Evolutionary conservation across 2,888 invertebrate genomes (phyloP).

Genomic region (Sphaerophoria rueppellii): DNA sequence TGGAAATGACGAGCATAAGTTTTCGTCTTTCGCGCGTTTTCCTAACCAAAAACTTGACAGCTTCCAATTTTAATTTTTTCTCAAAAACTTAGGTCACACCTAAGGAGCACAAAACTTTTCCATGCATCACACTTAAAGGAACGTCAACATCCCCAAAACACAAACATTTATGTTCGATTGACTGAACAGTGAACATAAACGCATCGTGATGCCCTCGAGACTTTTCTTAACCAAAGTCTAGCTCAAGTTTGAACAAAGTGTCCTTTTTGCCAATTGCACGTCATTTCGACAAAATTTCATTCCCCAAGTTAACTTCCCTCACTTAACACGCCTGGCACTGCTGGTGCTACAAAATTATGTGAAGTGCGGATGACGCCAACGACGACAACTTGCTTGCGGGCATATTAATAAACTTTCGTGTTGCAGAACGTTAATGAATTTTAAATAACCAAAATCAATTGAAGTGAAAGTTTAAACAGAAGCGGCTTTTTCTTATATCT

Average conservation of each 20-base stretch:
- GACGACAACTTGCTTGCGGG: neutral
- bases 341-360: neutral
- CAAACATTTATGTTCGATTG: too few species aligned
- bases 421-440: constrained; percentile 58
- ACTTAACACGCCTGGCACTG: neutral
- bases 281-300: constrained; percentile 32
- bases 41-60: too few species aligned
- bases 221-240: constrained; percentile 52
- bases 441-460: constrained; percentile 68
- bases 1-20: too few species aligned
- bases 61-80: too few species aligned
- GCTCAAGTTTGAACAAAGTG: constrained; percentile 56
- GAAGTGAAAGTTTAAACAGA: constrained; percentile 55
- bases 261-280: constrained; percentile 31
- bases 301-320: constrained; percentile 32
- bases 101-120: too few species aligned
- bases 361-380: neutral
- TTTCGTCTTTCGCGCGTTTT: too few species aligned
- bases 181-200: neutral
- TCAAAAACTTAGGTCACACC: too few species aligned
- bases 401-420: constrained; percentile 54
- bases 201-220: constrained; percentile 28
- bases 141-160: too few species aligned
- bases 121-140: too few species aligned
- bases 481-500: constrained; percentile 21